phyloP scores from a whole-genome alignment of 2,888 invertebrate species.

The Cetonia aurata region DNA sequence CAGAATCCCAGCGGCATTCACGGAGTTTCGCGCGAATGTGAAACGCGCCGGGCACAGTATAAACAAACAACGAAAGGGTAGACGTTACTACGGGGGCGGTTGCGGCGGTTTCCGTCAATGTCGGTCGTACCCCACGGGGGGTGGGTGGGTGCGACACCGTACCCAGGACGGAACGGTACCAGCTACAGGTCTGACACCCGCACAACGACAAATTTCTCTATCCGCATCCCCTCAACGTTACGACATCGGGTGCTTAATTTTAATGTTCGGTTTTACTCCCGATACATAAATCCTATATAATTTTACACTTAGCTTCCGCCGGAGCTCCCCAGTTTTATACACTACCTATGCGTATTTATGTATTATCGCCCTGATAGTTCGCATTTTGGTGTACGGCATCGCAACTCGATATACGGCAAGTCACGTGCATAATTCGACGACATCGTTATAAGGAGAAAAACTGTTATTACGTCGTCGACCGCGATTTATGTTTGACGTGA shows the following conservation, averaged over 20 bases:
- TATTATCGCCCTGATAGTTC: conserved; percentile 13
- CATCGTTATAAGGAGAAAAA: conserved; percentile 24
- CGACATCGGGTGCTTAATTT: conserved; percentile 44
- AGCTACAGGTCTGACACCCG: conserved; percentile 56
- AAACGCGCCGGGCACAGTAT: conserved; percentile 34
- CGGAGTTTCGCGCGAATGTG: conserved; percentile 29
- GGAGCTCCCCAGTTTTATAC: conserved; percentile 12
- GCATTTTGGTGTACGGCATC: conserved; percentile 11
- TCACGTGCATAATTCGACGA: conserved; percentile 16
- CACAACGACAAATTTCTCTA: conserved; percentile 53
- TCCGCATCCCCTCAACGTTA: conserved; percentile 47
- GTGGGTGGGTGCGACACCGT: conserved; percentile 54
- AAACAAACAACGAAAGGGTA: conserved; percentile 46
- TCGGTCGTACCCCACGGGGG: conserved; percentile 40
- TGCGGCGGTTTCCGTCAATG: conserved; percentile 34
- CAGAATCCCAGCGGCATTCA: conserved; percentile 38
- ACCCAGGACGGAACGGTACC: conserved; percentile 53
- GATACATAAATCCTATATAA: conserved; percentile 43
- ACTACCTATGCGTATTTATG: background rate
- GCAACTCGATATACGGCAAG: conserved; percentile 5
- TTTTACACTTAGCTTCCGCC: conserved; percentile 35
- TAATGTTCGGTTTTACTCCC: conserved; percentile 41
- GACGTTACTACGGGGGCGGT: conserved; percentile 37
- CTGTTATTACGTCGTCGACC: conserved; percentile 37
- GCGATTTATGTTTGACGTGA: conserved; percentile 36